These are phyloP conservation scores for Calliphora vomitoria DNA, from an alignment of 2,888 invertebrate species.

Conservation along the genomic window DNA sequence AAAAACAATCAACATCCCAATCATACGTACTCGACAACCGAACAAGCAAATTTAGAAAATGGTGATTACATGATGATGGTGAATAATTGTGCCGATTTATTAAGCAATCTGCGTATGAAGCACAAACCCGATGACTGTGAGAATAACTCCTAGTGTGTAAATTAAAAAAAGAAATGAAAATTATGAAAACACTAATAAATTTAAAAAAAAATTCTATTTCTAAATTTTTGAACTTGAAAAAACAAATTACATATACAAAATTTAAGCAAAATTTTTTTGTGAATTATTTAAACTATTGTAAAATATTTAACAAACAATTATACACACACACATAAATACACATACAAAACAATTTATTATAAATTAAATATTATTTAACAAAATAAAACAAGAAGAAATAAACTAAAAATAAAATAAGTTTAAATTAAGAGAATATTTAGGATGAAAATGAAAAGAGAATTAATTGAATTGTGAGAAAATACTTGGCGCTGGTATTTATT, in stretches of 20 bases:
- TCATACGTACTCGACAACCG: slow-evolving; percentile 77
- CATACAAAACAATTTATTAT: slow-evolving; percentile 28
- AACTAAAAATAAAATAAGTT: slow-evolving; percentile 41
- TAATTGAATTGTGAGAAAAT: slow-evolving; percentile 36
- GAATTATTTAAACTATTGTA: slow-evolving; percentile 68
- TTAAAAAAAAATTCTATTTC: slow-evolving; percentile 51
- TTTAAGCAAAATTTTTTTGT: slow-evolving; percentile 48
- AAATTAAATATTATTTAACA: slow-evolving; percentile 59
- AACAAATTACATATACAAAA: slow-evolving; percentile 58
- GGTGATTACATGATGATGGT: slow-evolving; percentile 86
- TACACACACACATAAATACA: slow-evolving; percentile 38
- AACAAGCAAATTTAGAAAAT: slow-evolving; percentile 82
- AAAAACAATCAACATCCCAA: slow-evolving; percentile 77
- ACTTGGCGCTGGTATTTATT: slow-evolving; percentile 64
- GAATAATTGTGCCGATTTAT: slow-evolving; percentile 88
- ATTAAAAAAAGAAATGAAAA: slow-evolving; percentile 42
- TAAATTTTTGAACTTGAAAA: slow-evolving; percentile 55
- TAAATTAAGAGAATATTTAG: slow-evolving; percentile 41
- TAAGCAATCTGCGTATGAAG: slow-evolving; percentile 86
- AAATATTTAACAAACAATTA: slow-evolving; percentile 64
- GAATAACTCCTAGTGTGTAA: slow-evolving; percentile 84
- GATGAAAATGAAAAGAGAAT: neutral
- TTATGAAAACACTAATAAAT: slow-evolving; percentile 45
- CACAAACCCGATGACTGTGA: slow-evolving; percentile 85
- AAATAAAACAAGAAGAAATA: slow-evolving; percentile 24